A percentile compares a stretch with the other conserved stretches of the same genome.
Conservation (phyloP, 2,888 invertebrate genomes). For the Drosophila flavopinicola region DNA sequence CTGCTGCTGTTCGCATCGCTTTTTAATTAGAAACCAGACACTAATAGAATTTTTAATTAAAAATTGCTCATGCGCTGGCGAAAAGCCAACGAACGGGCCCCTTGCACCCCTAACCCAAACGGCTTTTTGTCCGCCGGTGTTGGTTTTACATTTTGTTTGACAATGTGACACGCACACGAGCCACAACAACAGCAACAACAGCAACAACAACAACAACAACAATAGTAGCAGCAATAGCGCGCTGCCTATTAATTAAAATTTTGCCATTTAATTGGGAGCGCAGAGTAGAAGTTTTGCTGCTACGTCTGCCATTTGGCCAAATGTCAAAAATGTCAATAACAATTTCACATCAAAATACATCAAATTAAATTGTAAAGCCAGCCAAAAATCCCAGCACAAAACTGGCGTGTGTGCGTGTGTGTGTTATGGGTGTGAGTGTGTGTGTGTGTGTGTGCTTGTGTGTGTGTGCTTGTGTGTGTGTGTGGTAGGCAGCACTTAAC, state of each 20-base stretch:
- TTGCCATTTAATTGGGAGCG: conserved; percentile 59
- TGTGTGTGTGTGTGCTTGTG: background rate
- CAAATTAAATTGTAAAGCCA: conserved; percentile 53
- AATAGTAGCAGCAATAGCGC: conserved; percentile 2
- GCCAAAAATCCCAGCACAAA: conserved; percentile 10
- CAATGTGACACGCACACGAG: conserved; percentile 66
- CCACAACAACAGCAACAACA: conserved; percentile 31
- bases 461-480: background rate
- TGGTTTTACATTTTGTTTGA: conserved; percentile 61
- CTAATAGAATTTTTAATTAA: conserved; percentile 80
- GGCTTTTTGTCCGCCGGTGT: conserved; percentile 27
- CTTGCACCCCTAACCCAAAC: conserved; percentile 2
- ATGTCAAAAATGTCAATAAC: conserved; percentile 78
- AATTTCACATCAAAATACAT: conserved; percentile 59
- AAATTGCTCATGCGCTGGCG: conserved; percentile 50
- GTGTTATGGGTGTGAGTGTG: background rate
- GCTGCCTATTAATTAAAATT: conserved; percentile 76
- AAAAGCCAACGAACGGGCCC: conserved; percentile 14
- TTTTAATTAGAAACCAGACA: conserved; percentile 74
- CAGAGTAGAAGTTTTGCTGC: conserved; percentile 4
- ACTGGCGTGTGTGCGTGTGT: background rate
- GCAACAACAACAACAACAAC: conserved; percentile 17
- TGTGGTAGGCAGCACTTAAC: conserved; percentile 14
- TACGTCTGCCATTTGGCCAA: conserved; percentile 40
- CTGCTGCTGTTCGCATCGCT: conserved; percentile 30